Conservation (phyloP, 2,888 invertebrate genomes). For the Frankliniella intonsa region DNA sequence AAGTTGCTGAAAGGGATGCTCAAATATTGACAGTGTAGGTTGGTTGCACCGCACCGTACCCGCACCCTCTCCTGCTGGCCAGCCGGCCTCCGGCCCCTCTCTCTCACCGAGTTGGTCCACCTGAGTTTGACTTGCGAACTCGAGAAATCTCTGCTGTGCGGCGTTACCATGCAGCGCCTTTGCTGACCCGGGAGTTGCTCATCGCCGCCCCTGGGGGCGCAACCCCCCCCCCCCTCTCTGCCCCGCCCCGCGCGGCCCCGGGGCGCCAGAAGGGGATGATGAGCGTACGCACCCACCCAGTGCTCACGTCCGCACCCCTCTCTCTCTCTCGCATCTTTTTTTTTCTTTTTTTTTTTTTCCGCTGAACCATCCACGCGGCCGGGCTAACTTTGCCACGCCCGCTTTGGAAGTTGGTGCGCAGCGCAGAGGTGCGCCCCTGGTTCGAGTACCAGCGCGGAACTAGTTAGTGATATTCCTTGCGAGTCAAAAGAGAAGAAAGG, state of each 20-base stretch:
- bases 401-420: no score
- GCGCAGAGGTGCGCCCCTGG: no score
- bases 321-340: no score
- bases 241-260: neutral
- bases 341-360: no score
- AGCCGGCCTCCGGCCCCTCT: neutral
- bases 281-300: no score
- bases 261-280: neutral
- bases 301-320: no score
- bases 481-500: no score
- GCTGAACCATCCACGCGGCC: no score
- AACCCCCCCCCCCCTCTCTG: neutral
- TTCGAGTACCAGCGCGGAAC: no score
- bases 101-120: slow-evolving; percentile 5
- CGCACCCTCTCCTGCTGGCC: neutral
- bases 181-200: neutral
- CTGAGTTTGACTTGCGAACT: slow-evolving; percentile 22
- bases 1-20: slow-evolving; percentile 16
- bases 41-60: neutral
- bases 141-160: neutral
- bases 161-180: neutral
- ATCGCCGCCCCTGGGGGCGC: neutral
- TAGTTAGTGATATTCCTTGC: no score
- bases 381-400: no score
- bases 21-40: slow-evolving; percentile 21